A percentile compares a stretch with the other conserved stretches of the same genome.
Conservation (phyloP, 2,888 invertebrate genomes). For the Nymphalis c-album region DNA sequence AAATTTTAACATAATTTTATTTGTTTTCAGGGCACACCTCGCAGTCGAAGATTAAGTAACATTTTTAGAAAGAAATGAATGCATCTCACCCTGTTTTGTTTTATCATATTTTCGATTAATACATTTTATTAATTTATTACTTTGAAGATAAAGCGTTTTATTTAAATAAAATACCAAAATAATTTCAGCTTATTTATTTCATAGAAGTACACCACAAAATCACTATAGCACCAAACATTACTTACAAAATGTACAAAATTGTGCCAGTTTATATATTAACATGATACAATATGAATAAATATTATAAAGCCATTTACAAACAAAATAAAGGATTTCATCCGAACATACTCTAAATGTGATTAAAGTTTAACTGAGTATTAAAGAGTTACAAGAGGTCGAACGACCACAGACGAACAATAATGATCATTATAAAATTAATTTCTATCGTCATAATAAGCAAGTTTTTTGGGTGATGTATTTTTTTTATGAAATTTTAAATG, state of each 20-base stretch:
- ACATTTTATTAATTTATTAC: slow-evolving; percentile 42
- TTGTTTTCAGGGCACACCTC: slow-evolving; percentile 75
- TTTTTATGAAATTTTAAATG: no score
- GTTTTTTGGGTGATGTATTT: no score
- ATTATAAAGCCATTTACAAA: slow-evolving; percentile 27
- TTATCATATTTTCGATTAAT: slow-evolving; percentile 27
- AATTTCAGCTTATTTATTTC: slow-evolving; percentile 48
- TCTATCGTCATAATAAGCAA: no score
- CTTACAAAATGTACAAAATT: slow-evolving; percentile 80
- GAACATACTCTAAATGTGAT: slow-evolving; percentile 13
- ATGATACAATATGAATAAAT: slow-evolving; percentile 37
- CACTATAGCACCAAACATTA: slow-evolving; percentile 79
- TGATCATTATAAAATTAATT: no score
- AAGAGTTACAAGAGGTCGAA: slow-evolving; percentile 4
- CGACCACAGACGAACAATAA: not conserved
- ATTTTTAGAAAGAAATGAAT: slow-evolving; percentile 72
- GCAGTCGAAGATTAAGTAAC: slow-evolving; percentile 72
- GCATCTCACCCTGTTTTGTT: slow-evolving; percentile 17
- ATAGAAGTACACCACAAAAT: slow-evolving; percentile 65
- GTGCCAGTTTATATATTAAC: slow-evolving; percentile 58
- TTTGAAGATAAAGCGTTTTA: slow-evolving; percentile 30
- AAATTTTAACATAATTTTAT: not conserved
- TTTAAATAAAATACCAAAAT: slow-evolving; percentile 39
- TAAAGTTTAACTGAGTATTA: slow-evolving; percentile 29
- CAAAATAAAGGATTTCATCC: slow-evolving; percentile 21